Percentiles rank a stretch among this genome's conserved stretches.
These are phyloP conservation scores for Lordiphosa fenestrarum DNA, from an alignment of 2,888 invertebrate genomes.

Conservation along the genomic window DNA sequence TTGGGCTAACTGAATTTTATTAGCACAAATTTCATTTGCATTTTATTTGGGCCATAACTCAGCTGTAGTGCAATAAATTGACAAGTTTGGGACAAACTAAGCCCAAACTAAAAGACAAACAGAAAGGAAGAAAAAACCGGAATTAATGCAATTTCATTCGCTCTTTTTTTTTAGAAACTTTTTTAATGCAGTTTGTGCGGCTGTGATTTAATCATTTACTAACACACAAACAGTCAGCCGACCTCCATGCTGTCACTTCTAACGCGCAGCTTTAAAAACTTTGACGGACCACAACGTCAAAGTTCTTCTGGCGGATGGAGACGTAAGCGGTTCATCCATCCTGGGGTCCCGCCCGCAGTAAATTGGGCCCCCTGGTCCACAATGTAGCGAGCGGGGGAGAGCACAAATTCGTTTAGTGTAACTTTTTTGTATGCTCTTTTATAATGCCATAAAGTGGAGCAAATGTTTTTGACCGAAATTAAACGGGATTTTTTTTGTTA, in stretches of 20 bases:
- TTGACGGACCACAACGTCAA: slow-evolving; percentile 67
- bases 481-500: slow-evolving; percentile 42
- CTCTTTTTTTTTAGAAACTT: slow-evolving; percentile 46
- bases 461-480: slow-evolving; percentile 56
- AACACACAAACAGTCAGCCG: slow-evolving; percentile 24
- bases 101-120: slow-evolving; percentile 42
- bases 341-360: slow-evolving; percentile 43
- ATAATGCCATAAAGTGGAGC: slow-evolving; percentile 61
- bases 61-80: slow-evolving; percentile 44
- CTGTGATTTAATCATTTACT: slow-evolving; percentile 58
- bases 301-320: slow-evolving; percentile 34
- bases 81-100: slow-evolving; percentile 38
- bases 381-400: slow-evolving; percentile 25
- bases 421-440: slow-evolving; percentile 57
- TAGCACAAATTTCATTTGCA: slow-evolving; percentile 70
- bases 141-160: slow-evolving; percentile 62
- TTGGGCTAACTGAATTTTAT: slow-evolving; percentile 68
- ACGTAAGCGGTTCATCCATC: slow-evolving; percentile 23
- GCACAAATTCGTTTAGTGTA: slow-evolving; percentile 61
- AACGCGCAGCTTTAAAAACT: slow-evolving; percentile 57
- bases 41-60: slow-evolving; percentile 56
- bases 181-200: slow-evolving; percentile 65
- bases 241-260: slow-evolving; percentile 55
- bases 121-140: slow-evolving; percentile 30
- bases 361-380: slow-evolving; percentile 63